Percentiles rank a stretch among this genome's conserved stretches.
Evolutionary conservation across 2,113 vertebrate species (phyloP).

Genomic region (Aleadryas rufinucha): DNA sequence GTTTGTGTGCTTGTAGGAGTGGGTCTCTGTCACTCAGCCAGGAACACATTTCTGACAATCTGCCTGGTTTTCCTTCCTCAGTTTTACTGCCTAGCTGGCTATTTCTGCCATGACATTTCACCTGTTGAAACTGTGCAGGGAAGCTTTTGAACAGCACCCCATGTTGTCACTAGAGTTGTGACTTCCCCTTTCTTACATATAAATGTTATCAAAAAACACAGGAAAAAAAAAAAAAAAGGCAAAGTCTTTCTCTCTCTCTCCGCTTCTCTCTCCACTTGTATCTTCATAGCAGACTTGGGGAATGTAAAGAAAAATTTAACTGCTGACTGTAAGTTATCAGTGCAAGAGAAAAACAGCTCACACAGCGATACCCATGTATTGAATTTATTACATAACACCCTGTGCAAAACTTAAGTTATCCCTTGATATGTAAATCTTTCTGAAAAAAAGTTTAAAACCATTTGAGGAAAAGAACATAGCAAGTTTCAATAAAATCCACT

Average conservation of each 20-base stretch:
- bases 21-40: not conserved
- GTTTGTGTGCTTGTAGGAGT: not conserved
- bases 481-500: not conserved
- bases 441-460: not conserved
- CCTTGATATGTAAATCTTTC: not conserved
- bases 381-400: not conserved
- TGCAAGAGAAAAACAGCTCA: not conserved
- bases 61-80: not conserved
- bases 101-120: not conserved
- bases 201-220: not conserved
- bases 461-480: not conserved
- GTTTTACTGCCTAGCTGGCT: not conserved
- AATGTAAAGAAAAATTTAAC: not conserved
- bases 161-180: not conserved
- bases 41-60: not conserved
- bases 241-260: not conserved
- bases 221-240: not conserved
- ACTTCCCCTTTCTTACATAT: not conserved
- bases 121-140: not conserved
- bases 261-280: not conserved
- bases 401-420: not conserved
- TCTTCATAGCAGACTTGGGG: not conserved
- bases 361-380: rapidly evolving
- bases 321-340: not conserved
- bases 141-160: not conserved